Evolutionary conservation across 2,888 invertebrate genomes (phyloP).

Genomic region (Diadegma fenestrale): DNA sequence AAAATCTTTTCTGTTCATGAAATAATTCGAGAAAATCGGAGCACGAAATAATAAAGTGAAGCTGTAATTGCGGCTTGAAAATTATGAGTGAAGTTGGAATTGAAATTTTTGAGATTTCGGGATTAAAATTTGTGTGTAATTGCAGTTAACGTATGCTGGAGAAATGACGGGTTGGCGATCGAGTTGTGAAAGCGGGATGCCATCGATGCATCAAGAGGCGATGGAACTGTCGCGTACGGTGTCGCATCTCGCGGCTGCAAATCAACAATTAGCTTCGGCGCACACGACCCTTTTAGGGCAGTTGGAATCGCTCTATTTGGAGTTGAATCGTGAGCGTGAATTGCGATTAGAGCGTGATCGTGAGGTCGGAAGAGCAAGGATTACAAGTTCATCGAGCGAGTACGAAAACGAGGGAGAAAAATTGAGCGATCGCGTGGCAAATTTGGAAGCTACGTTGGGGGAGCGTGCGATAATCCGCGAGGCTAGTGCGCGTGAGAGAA

Average conservation of each 20-base stretch:
- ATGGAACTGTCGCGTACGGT: slow-evolving; percentile 81
- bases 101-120: neutral
- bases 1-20: neutral
- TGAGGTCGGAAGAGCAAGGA: slow-evolving; percentile 14
- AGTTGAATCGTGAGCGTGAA: slow-evolving; percentile 73
- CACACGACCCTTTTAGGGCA: slow-evolving; percentile 79
- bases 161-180: slow-evolving; percentile 80
- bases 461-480: slow-evolving; percentile 30
- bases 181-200: slow-evolving; percentile 68
- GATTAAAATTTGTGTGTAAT: slow-evolving; percentile 49
- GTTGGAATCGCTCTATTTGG: slow-evolving; percentile 78
- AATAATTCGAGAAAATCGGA: neutral
- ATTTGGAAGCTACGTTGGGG: slow-evolving; percentile 63
- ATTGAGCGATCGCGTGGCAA: slow-evolving; percentile 56
- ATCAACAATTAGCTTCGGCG: slow-evolving; percentile 81
- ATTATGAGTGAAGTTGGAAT: neutral
- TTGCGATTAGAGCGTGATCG: slow-evolving; percentile 43
- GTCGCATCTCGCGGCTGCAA: slow-evolving; percentile 81
- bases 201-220: slow-evolving; percentile 72
- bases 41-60: neutral
- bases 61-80: neutral
- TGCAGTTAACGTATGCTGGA: slow-evolving; percentile 79
- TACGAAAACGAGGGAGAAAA: slow-evolving; percentile 39
- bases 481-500: slow-evolving; percentile 11
- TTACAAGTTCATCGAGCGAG: slow-evolving; percentile 7